Evolutionary conservation across 2,888 invertebrate genomes (phyloP).

Genomic region (Andrena hattorfiana): DNA sequence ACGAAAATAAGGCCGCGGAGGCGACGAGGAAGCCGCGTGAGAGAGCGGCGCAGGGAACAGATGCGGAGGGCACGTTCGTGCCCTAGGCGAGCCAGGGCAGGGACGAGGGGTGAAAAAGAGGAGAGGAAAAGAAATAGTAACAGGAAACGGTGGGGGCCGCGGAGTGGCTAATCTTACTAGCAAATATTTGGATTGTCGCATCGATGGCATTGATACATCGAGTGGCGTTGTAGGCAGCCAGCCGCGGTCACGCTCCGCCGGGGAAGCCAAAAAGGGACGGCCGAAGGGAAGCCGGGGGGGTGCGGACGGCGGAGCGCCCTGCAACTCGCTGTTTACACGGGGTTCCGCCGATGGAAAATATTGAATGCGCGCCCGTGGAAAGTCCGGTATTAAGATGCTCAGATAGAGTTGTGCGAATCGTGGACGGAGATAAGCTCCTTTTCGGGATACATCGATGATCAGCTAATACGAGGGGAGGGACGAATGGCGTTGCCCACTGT

Average conservation of each 20-base stretch:
- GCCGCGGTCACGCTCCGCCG: conserved; percentile 47
- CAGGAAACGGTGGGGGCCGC: conserved; percentile 73
- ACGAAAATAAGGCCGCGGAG: not conserved
- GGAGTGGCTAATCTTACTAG: conserved; percentile 81
- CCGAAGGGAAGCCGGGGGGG: conserved; percentile 43
- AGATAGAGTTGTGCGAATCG: conserved; percentile 74
- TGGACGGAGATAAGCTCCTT: conserved; percentile 55
- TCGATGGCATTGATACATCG: conserved; percentile 82
- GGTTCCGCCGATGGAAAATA: conserved; percentile 61
- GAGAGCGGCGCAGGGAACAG: conserved; percentile 52
- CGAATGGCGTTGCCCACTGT: not conserved
- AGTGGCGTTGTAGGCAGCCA: conserved; percentile 70
- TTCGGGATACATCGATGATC: conserved; percentile 55
- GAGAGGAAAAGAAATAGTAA: conserved; percentile 68
- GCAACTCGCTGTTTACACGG: conserved; percentile 62
- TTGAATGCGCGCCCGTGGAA: conserved; percentile 58
- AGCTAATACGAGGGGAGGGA: conserved; percentile 45
- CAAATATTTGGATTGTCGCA: conserved; percentile 85
- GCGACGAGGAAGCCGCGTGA: conserved; percentile 10
- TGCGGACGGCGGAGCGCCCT: conserved; percentile 3
- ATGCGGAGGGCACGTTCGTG: conserved; percentile 57
- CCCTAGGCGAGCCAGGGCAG: not conserved
- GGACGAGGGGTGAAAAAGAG: not conserved
- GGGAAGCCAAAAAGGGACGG: conserved; percentile 51
- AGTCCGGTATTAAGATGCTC: conserved; percentile 79